A percentile compares a stretch with the other conserved stretches of the same genome.
Conservation (phyloP, 2,797 vertebrate species). For the Nasua narica region DNA sequence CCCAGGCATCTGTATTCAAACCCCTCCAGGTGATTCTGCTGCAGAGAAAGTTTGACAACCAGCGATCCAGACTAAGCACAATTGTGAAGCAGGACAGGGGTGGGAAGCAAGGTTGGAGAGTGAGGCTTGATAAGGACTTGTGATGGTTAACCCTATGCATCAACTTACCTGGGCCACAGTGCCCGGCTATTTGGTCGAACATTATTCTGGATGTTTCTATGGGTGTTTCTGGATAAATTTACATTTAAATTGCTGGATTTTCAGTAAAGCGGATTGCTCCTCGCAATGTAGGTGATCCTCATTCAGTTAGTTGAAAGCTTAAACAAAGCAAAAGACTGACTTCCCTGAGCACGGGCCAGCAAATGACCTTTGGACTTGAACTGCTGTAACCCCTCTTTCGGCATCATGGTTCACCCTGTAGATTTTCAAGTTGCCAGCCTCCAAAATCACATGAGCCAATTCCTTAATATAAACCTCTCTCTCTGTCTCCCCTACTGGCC, state of each 20-base stretch:
- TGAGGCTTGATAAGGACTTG: neutral
- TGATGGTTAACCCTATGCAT: neutral
- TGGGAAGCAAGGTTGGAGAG: neutral
- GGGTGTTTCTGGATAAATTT: neutral
- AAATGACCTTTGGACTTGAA: neutral
- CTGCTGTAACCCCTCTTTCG: neutral
- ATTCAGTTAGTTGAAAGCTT: neutral
- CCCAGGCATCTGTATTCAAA: neutral
- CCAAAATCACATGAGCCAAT: neutral
- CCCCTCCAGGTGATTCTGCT: neutral
- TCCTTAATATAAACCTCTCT: neutral
- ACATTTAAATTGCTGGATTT: neutral
- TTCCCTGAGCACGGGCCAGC: neutral
- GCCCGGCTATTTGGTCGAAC: neutral
- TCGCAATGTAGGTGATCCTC: neutral
- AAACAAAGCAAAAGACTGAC: neutral
- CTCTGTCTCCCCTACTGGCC: neutral
- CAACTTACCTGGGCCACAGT: neutral
- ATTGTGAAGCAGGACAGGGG: neutral
- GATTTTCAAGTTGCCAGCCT: neutral
- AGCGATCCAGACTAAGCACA: neutral
- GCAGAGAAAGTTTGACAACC: neutral
- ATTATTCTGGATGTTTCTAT: neutral
- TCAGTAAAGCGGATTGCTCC: neutral
- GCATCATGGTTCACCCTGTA: neutral